Base-by-base conservation (phyloP, 1,140 invertebrate genomes). In the Penaeus japonicus region DNA sequence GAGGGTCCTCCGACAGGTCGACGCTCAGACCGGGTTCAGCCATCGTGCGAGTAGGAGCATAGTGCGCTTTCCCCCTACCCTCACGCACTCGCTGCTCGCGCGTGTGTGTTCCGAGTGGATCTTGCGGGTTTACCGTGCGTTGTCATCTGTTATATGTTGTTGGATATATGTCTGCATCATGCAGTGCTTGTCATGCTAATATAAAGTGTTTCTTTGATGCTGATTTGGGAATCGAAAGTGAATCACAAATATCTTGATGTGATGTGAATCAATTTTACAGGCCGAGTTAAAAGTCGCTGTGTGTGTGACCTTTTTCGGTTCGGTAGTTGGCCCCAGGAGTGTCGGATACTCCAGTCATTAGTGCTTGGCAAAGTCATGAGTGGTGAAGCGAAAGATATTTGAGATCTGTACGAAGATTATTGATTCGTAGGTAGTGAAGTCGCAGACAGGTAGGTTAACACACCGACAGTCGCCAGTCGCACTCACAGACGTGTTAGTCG, bases 1-100 rank as follows among this genome's bases (percentile, higher is more conserved):
- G 57, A 59, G 80, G 80, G 80, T 65, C 35, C 80, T 27, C 59
- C 27, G 57, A 55, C 80, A 83, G 80, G 80, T 83, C 80, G 80
- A 47, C 80, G 80, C 57, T 83, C 80, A 83, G 80, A 83, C 57
- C 57, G 2, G 80, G 57, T 83, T 32, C 80, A 65, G 57, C 80
- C 59, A 62, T 35, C 18, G 30, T 35, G 62, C 30, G 57, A 83
- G 80, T 18, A 65, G 57, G 57, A 62, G 55, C 62, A 35, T 83
- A n/a, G 27, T n/a, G 30, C 54, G n/a, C 27, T 32, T n/a, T 39
- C 32, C 17, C 54, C 32, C 57, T 22, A 15, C 27, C 17, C n/a
- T 65, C 80, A 35, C 57, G 35, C 57, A 65, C 54, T 65, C 57
- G 80, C 78, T 39, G 47, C 54, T 59, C 80, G 57, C 57, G 57